Conservation (phyloP, 2,797 vertebrate species). For the Mormyrops attenuatus region DNA sequence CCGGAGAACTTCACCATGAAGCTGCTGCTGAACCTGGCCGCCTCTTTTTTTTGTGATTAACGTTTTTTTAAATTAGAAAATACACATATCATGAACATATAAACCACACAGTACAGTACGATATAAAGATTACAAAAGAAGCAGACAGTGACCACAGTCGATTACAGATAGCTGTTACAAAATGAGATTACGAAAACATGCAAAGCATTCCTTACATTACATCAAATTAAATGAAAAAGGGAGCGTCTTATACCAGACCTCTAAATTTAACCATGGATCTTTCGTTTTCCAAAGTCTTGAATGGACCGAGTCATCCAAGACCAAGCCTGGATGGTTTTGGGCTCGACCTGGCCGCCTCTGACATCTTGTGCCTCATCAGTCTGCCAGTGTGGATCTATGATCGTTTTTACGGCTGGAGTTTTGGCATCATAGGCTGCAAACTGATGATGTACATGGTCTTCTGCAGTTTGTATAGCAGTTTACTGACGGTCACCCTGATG, state of each 20-base stretch:
- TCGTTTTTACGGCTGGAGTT: slow-evolving; percentile 10
- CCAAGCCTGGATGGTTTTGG: not conserved
- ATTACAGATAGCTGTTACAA: not conserved
- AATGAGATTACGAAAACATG: not conserved
- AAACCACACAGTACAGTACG: not conserved
- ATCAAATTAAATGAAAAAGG: not conserved
- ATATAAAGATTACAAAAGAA: not conserved
- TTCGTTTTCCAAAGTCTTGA: not conserved
- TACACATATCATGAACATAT: not conserved
- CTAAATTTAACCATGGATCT: not conserved
- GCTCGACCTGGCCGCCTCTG: not conserved
- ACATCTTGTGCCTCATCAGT: slow-evolving; percentile 35
- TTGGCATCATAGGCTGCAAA: slow-evolving; percentile 25
- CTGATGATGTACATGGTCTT: slow-evolving; percentile 23
- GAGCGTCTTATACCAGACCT: not conserved
- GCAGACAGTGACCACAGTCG: not conserved
- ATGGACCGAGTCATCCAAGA: not conserved
- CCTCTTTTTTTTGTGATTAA: not conserved
- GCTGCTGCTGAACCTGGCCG: slow-evolving; percentile 38
- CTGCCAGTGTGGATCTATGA: slow-evolving; percentile 34
- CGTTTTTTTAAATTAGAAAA: not conserved
- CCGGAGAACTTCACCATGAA: slow-evolving; percentile 31
- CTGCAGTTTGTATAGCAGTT: slow-evolving; percentile 28
- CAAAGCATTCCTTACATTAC: not conserved
- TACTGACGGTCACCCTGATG: slow-evolving; percentile 33